Evolutionary conservation across 53 echinoderm and acorn worm species (phyloP), one percentile per base, ranked within the genome.

Genomic region (Henricia sp.): DNA sequence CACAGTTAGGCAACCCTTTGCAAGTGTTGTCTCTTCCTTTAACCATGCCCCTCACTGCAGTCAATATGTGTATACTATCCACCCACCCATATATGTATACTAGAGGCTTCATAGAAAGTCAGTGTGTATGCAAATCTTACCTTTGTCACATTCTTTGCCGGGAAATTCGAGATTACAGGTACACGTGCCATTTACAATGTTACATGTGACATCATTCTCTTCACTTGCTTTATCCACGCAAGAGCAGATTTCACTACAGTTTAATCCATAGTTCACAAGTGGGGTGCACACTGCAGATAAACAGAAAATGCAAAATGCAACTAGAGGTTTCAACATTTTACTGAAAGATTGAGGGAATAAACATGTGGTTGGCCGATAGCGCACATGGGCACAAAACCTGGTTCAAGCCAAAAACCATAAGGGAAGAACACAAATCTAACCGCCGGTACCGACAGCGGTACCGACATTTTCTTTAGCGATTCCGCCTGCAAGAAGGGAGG

Each of bases 141-240:
- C 1, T 74, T 54, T 74, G 24, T 74, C 74, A 74, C 74, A 74
- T n/a, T 36, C 12, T 11, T 52, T 54, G 37, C 56, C 74, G 20
- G 55, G 6, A 14, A 74, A 74, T 37, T 52, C 74, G 13, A 4
- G 11, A 74, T 52, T 21, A 34, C 74, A 74, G 28, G 28, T 35
- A 55, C 57, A 74, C 4, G 28, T 32, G 27, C 76, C 76, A 37
- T 59, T 19, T 19, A 55, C 40, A 29, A 58, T 56, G 36, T 55
- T 58, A 58, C 76, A 76, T 6, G 27, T 57, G 57, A 58, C 76
- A 28, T 58, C 76, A 53, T 74, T 74, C 20, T 2, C 5, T 58
- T 17, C 76, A 40, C 24, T 5, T 38, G 24, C 20, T 58, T 25
- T 38, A 25, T 28, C 38, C 40, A 76, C 58, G 42, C 76, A 76